phyloP scores from a whole-genome alignment of 2,888 invertebrate genomes.

The Epirrita christyi region DNA sequence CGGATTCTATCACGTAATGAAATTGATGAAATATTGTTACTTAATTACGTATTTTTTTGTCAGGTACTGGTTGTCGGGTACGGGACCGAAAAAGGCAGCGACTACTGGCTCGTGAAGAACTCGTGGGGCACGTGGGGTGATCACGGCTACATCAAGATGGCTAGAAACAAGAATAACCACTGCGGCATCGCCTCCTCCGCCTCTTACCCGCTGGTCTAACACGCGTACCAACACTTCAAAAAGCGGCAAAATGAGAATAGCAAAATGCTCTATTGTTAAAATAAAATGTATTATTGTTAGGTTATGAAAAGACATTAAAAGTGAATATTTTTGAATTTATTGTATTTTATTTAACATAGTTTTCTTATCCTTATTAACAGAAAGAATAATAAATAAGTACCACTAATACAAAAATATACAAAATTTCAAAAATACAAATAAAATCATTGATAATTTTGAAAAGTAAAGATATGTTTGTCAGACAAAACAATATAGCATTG shows the following conservation, averaged over 20 bases:
- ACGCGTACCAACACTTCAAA: background rate
- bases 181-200: slow-evolving; percentile 94
- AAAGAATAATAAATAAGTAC: no score
- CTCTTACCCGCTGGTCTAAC: slow-evolving; percentile 91
- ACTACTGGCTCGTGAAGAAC: slow-evolving; percentile 96
- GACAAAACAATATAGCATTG: no score
- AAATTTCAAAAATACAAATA: no score
- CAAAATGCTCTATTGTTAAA: no score
- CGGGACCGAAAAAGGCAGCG: slow-evolving; percentile 88
- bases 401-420: no score
- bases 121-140: slow-evolving; percentile 95
- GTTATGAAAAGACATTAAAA: slow-evolving; percentile 13
- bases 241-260: background rate
- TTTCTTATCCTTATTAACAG: no score
- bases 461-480: no score
- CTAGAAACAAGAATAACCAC: slow-evolving; percentile 92
- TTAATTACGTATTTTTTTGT: background rate
- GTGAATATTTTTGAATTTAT: background rate
- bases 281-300: slow-evolving; percentile 27
- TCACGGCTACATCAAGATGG: slow-evolving; percentile 94
- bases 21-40: background rate
- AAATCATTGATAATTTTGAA: no score
- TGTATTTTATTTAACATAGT: background rate
- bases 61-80: slow-evolving; percentile 92
- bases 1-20: no score